Evolutionary conservation across 2,888 invertebrate genomes (phyloP), one percentile per base, ranked within the genome.

Genomic region (Yponomeuta sedellus): DNA sequence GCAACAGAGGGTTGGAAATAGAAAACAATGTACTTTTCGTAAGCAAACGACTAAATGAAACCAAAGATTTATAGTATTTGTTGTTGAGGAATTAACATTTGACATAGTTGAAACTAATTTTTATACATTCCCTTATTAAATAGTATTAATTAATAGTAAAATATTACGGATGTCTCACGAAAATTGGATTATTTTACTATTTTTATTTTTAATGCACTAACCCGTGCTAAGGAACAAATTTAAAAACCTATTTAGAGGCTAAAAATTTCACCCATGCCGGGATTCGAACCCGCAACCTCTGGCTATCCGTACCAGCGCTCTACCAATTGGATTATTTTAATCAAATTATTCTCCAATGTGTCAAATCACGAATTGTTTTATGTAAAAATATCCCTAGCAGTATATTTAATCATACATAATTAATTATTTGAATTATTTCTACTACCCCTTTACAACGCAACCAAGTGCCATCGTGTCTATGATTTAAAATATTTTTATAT

Each of bases 51-150:
- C 86, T 85, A 83, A 84, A 82, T 84, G 81, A 85, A 86, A 86
- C 90, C 90, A 90, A 90, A 90, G 90, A 89, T 85, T 86, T 85
- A 83, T 86, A 88, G 85, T 89, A 88, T 88, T 88, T 88, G 88
- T 86, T 86, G 83, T 85, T 83, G 86, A 83, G 78, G 81, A 81
- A 80, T 79, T 83, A 82, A 82, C 83, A 77, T 81, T 65, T 78
- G 82, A 82, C 82, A 83, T 83, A 85, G 82, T 83, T 80, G 82
- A 82, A 81, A 81, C 76, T 85, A 82, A 85, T 83, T 86, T 86
- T 87, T 85, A 83, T 86, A 86, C 87, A 83, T 86, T 86, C 87
- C 88, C 78, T 71, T 71, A 71, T 70, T 70, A 70, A 75, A 69
- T 76, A 75, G 75, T 70, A 69, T 71, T 74, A 72, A 68, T 71